These are phyloP conservation scores for Ferdinandea cuprea DNA, from an alignment of 2,888 invertebrate species.

Conservation along the genomic window DNA sequence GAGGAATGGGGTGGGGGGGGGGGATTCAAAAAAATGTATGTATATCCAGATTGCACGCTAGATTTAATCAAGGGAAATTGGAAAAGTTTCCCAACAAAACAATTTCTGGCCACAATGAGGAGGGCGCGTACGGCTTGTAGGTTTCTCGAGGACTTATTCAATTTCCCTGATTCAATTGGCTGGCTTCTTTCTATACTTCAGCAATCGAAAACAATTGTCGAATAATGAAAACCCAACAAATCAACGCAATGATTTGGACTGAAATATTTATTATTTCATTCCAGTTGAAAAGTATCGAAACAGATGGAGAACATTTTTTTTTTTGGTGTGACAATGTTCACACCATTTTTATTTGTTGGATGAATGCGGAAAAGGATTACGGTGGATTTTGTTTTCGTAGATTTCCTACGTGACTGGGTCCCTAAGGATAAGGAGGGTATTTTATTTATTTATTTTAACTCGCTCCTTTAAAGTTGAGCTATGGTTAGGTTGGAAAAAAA, in stretches of 20 bases:
- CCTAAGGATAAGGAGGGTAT: background rate
- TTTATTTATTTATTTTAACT: background rate
- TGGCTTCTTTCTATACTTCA: conserved; percentile 34
- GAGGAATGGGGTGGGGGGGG: background rate
- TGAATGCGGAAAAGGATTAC: conserved; percentile 4
- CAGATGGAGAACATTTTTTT: conserved; percentile 7
- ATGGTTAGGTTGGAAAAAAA: background rate
- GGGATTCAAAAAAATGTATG: background rate
- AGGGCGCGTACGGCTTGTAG: conserved; percentile 22
- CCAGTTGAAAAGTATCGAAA: background rate
- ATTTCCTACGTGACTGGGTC: conserved; percentile 26
- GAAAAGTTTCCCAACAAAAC: conserved; percentile 58
- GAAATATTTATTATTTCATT: background rate
- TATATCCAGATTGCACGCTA: conserved; percentile 53
- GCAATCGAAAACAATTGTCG: conserved; percentile 50
- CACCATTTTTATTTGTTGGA: background rate
- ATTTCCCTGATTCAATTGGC: conserved; percentile 55
- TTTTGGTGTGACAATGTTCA: background rate
- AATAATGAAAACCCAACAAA: conserved; percentile 31
- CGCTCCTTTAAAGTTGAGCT: conserved; percentile 12
- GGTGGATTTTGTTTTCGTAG: background rate
- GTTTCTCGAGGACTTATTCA: conserved; percentile 51
- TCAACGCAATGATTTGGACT: background rate
- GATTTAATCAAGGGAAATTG: conserved; percentile 63
- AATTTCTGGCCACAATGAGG: conserved; percentile 54